Base-by-base conservation (phyloP, 2,113 vertebrate genomes). In the Scytalopus superciliaris region DNA sequence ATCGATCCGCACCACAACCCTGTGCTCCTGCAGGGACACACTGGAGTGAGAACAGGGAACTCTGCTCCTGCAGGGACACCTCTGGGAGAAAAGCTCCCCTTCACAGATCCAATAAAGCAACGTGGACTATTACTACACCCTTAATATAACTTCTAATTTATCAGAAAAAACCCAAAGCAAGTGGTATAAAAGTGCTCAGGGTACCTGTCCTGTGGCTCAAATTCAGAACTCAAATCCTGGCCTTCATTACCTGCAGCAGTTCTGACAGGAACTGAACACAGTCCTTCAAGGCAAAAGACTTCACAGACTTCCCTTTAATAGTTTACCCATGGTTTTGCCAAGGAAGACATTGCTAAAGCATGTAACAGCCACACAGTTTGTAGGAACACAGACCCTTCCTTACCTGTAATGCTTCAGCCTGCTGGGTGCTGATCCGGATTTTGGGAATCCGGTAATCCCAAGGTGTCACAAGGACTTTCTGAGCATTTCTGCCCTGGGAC, bases 361-460 rank as follows among this genome's bases (percentile, higher is more conserved):
- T 19, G 0, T 4, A 72, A 52, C 4, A 13, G 30, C 45, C 10
- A 1, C 42, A 45, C 25, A 30, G 8, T 39, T 82, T 80, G 31
- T 2, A 72, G 25, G 53, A 85, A 35, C 37, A 55, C 9, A 37
- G 45, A 21, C 9, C 45, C 45, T 45, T 21, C 59, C 39, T 86
- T 94, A 99, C 99, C 99, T 99, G 98, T 35, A 99, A 95, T 3
- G 98, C 94, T 24, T 99, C 98, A 1, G 99, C 99, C 92, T 99
- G 99, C 94, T 99, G 99, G 3, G 99, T 99, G 84, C 98, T 99
- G 95, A 99, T 99, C 31, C 99, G 97, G 96, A 99, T 99, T 97
- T 99, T 99, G 69, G 99, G 99, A 92, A 99, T 98, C 91, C 99
- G 97, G 77, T 98, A 98, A 97, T 99, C 99, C 99, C 99, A 99